phyloP scores from a whole-genome alignment of 2,797 vertebrate species.

The Decapterus maruadsi region DNA sequence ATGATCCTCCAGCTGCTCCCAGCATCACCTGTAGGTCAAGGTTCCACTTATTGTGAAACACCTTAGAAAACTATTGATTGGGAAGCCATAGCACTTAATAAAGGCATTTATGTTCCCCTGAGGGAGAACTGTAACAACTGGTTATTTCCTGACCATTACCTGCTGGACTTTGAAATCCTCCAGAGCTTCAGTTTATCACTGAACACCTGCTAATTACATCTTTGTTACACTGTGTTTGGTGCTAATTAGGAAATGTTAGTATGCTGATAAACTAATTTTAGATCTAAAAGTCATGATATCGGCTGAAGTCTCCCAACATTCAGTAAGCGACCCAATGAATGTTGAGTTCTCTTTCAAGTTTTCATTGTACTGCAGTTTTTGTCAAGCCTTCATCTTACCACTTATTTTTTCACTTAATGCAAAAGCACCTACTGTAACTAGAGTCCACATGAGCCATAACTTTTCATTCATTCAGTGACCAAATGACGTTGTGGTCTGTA shows the following conservation, averaged over 20 bases:
- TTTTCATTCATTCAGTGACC: neutral
- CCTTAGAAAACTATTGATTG: neutral
- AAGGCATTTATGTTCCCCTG: neutral
- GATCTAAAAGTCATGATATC: neutral
- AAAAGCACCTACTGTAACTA: neutral
- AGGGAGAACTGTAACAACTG: too few relatives aligned
- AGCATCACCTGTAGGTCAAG: neutral
- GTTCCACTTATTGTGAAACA: neutral
- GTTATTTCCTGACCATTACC: too few relatives aligned
- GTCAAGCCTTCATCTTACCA: neutral
- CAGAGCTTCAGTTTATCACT: too few relatives aligned
- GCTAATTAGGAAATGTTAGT: too few relatives aligned
- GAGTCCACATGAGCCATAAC: neutral
- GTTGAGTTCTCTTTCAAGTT: neutral
- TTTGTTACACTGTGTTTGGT: neutral
- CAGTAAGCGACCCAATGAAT: neutral
- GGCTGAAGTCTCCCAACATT: neutral
- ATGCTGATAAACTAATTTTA: too few relatives aligned
- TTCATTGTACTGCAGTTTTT: neutral
- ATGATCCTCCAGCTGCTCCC: neutral
- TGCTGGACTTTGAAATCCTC: too few relatives aligned
- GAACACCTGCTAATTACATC: neutral
- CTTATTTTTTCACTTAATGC: neutral
- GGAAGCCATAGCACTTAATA: fast-evolving
- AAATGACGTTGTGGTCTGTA: neutral